These are phyloP conservation scores for Parnassius smintheus DNA, from an alignment of 2,888 invertebrate species.

Conservation along the genomic window DNA sequence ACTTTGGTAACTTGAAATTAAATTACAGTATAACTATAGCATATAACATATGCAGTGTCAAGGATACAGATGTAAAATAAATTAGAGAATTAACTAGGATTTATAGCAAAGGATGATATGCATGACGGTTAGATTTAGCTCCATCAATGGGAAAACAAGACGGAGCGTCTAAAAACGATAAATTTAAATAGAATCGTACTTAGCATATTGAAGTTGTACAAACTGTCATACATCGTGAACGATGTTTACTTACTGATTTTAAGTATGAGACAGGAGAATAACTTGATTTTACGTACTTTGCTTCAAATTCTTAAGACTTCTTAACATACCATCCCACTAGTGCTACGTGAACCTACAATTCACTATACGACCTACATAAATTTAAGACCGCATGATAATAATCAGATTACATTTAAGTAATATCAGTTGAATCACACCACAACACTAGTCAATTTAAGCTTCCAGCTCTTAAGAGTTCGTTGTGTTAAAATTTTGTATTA, in stretches of 20 bases:
- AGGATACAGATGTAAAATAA: slow-evolving; percentile 6
- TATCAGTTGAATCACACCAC: slow-evolving; percentile 61
- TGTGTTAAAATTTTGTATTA: slow-evolving; percentile 5
- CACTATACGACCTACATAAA: slow-evolving; percentile 21
- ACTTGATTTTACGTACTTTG: too few relatives aligned
- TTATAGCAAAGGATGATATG: neutral
- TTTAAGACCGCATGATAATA: neutral
- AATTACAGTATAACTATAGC: slow-evolving; percentile 53
- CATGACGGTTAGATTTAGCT: neutral
- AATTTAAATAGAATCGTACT: too few relatives aligned
- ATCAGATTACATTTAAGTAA: slow-evolving; percentile 39
- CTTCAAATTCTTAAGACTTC: too few relatives aligned
- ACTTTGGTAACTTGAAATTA: slow-evolving; percentile 75
- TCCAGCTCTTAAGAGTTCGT: slow-evolving; percentile 25
- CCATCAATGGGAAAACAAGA: too few relatives aligned
- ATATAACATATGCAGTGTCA: slow-evolving; percentile 20
- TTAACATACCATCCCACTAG: neutral
- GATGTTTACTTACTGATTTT: too few relatives aligned
- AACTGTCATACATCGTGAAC: too few relatives aligned
- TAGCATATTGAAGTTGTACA: too few relatives aligned
- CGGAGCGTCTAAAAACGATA: too few relatives aligned
- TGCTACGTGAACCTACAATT: slow-evolving; percentile 22
- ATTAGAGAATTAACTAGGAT: slow-evolving; percentile 3
- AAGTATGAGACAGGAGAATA: too few relatives aligned
- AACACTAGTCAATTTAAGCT: slow-evolving; percentile 51